These are phyloP conservation scores for Lonchura striata DNA, from an alignment of 2,113 vertebrate species.

Conservation along the genomic window DNA sequence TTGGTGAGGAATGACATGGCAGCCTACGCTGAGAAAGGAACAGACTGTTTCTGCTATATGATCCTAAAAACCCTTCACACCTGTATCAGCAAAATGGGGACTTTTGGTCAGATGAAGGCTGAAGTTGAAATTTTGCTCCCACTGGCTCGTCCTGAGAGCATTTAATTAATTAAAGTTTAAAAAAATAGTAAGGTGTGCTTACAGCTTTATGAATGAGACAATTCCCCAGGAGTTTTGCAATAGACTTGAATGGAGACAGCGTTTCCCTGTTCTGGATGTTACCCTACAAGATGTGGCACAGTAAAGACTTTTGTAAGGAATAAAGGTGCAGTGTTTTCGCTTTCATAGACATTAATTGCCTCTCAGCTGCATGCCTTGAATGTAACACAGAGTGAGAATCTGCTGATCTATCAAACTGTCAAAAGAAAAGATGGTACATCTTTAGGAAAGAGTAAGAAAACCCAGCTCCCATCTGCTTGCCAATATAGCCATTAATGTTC, in stretches of 20 bases:
- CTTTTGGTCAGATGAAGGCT: neutral
- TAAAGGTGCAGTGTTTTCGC: neutral
- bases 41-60: neutral
- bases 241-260: neutral
- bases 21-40: neutral
- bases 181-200: neutral
- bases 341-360: neutral
- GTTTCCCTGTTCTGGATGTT: neutral
- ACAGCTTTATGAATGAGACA: neutral
- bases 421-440: neutral
- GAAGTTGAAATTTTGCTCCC: neutral
- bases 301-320: neutral
- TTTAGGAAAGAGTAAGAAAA: slow-evolving; percentile 45
- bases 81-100: neutral
- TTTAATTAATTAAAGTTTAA: neutral
- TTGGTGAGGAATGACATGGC: neutral
- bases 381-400: neutral
- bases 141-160: neutral
- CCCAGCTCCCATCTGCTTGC: slow-evolving; percentile 27
- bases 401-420: slow-evolving; percentile 32
- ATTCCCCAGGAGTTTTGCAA: neutral
- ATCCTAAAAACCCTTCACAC: neutral
- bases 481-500: slow-evolving; percentile 56
- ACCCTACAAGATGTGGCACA: neutral
- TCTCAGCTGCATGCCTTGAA: neutral